phyloP scores from a whole-genome alignment of 1,140 invertebrate genomes.

The Trichoplusia ni region DNA sequence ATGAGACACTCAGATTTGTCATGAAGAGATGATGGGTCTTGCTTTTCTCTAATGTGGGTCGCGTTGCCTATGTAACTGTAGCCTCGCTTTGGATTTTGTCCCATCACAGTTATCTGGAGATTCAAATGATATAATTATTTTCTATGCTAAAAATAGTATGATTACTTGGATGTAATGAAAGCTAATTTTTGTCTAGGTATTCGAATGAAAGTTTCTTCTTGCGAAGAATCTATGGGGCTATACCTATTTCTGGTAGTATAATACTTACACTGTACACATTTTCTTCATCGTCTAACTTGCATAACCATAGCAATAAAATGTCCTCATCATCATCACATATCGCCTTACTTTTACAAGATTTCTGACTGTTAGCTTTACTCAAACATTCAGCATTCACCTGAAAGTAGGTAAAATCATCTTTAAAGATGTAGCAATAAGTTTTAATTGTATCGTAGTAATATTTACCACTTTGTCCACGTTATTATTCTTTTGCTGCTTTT shows the following conservation, averaged over 20 bases:
- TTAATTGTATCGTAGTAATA: too few relatives aligned
- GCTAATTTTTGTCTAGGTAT: too few relatives aligned
- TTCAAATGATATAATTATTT: not conserved
- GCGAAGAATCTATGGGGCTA: too few relatives aligned
- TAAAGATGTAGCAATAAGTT: too few relatives aligned
- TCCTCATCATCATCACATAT: conserved; percentile 8
- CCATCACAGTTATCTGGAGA: conserved; percentile 36
- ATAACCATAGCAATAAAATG: conserved; percentile 38
- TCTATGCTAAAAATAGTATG: not conserved
- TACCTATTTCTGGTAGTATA: too few relatives aligned
- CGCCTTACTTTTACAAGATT: not conserved
- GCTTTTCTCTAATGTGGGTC: conserved; percentile 34
- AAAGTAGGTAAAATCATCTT: not conserved
- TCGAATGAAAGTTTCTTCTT: too few relatives aligned
- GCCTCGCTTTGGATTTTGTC: conserved; percentile 30
- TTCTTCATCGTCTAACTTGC: conserved; percentile 23
- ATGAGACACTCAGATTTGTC: conserved; percentile 34
- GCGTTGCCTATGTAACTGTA: conserved; percentile 39
- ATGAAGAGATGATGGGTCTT: conserved; percentile 28
- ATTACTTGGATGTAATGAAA: too few relatives aligned
- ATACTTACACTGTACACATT: conserved; percentile 34
- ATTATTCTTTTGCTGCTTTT: too few relatives aligned
- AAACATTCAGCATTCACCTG: not conserved
- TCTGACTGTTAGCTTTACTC: not conserved
- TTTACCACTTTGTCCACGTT: too few relatives aligned